Percentiles rank a stretch among this genome's conserved stretches.
Evolutionary conservation across 2,797 vertebrate genomes (phyloP).

Genomic region (Luscinia megarhynchos): DNA sequence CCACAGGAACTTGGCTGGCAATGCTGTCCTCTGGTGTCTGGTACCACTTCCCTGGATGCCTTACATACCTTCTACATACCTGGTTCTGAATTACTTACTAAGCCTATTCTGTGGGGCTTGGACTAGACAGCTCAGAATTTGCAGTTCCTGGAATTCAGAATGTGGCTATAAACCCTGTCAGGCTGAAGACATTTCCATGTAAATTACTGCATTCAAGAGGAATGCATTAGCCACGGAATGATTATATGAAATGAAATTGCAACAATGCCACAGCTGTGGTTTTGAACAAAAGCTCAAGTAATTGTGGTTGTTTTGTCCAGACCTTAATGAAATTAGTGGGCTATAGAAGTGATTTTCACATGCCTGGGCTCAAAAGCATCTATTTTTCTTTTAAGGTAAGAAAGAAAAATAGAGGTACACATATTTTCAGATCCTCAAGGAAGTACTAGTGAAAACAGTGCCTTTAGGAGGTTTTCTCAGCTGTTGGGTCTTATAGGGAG

Average conservation of each 20-base stretch:
- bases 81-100: background rate
- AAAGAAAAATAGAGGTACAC: background rate
- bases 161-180: background rate
- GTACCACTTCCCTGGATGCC: background rate
- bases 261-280: background rate
- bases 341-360: background rate
- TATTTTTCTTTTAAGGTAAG: background rate
- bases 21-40: background rate
- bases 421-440: background rate
- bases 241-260: background rate
- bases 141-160: background rate
- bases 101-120: background rate
- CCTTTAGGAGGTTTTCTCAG: background rate
- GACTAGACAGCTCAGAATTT: background rate
- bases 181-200: background rate
- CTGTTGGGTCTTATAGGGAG: background rate
- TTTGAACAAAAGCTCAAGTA: background rate
- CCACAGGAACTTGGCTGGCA: background rate
- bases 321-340: background rate
- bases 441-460: background rate
- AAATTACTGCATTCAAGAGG: slow-evolving; percentile 6
- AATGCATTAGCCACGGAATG: background rate
- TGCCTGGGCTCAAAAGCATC: background rate
- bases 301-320: background rate
- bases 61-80: background rate